A percentile compares a stretch with the other conserved stretches of the same genome.
Evolutionary conservation across 1,140 invertebrate genomes (phyloP).

Genomic region (Drosophila sulfurigaster): DNA sequence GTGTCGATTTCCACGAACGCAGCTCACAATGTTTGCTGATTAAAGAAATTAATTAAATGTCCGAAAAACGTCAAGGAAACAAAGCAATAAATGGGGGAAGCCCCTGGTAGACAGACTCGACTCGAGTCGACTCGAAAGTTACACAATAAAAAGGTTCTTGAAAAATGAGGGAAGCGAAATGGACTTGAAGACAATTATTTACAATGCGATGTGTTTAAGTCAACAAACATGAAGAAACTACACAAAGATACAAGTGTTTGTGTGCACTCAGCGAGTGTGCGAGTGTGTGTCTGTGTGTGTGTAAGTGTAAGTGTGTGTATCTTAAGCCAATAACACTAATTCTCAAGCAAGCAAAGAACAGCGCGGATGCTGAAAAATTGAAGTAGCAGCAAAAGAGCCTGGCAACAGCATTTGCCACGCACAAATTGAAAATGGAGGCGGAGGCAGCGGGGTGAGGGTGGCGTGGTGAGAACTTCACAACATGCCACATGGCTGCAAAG

Average conservation of each 20-base stretch:
- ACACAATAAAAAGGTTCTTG: not conserved
- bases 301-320: conserved; percentile 31
- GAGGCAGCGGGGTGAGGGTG: conserved; percentile 19
- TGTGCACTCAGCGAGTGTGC: not conserved
- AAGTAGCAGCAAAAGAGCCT: conserved; percentile 39
- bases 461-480: conserved; percentile 28
- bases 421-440: conserved; percentile 35
- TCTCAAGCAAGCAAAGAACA: conserved; percentile 50
- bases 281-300: conserved; percentile 9
- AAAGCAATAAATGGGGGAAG: not conserved
- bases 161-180: conserved; percentile 2
- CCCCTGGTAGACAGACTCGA: not conserved
- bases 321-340: conserved; percentile 59
- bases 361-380: conserved; percentile 49
- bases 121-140: not conserved
- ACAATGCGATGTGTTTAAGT: conserved; percentile 36
- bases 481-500: conserved; percentile 72
- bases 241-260: conserved; percentile 20
- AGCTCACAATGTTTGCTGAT: conserved; percentile 16
- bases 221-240: conserved; percentile 31
- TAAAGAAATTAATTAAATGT: conserved; percentile 39
- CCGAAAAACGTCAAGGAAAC: not conserved
- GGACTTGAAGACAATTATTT: conserved; percentile 50
- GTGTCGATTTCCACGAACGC: not conserved
- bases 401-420: conserved; percentile 15